Evolutionary conservation across 2,888 invertebrate species (phyloP), one percentile per base, ranked within the genome.

Genomic region (Pachycephus smyrnensis): DNA sequence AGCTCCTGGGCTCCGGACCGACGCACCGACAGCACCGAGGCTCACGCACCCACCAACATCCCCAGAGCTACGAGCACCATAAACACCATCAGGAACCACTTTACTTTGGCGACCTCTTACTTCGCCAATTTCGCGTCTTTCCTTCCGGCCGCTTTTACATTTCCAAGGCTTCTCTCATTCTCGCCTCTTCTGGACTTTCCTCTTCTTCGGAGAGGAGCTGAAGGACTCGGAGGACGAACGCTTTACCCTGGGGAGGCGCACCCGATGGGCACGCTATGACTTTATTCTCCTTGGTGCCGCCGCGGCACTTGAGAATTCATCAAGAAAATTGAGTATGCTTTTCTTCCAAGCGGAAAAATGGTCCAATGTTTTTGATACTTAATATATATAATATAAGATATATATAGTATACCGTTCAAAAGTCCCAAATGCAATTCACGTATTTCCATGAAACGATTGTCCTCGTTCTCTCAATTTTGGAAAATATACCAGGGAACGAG

Each of bases 1-100:
- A n/a, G n/a, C n/a, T n/a, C n/a, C n/a, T n/a, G n/a, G n/a, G n/a
- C 12, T 82, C 76, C 81, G 15, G 40, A 23, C 55, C 55, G 23
- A 55, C 23, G 55, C 55, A 9, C 9, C 55, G 55, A 23, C 40
- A 12, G 23, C 23, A 55, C 55, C 23, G 55, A 23, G 40, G 6
- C 40, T 40, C 40, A 23, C 23, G 40, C 40, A 40, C 40, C 40
- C 55, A 55, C 23, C 23, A 6, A 40, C 40, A 15, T 40, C 55
- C 9, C 15, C 55, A 2, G 23, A 55, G 23, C 55, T 55, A 55
- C 55, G 23, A 55, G 55, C 55, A 55, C 55, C 9, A 55, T 55
- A 55, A 55, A 55, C 55, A 55, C 55, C 55, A 55, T 55, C 55
- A 55, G 55, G 55, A 55, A 55, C 55, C 55, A 55, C 55, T 55